Evolutionary conservation across 2,888 invertebrate species (phyloP).

Genomic region (Empis stercorea): DNA sequence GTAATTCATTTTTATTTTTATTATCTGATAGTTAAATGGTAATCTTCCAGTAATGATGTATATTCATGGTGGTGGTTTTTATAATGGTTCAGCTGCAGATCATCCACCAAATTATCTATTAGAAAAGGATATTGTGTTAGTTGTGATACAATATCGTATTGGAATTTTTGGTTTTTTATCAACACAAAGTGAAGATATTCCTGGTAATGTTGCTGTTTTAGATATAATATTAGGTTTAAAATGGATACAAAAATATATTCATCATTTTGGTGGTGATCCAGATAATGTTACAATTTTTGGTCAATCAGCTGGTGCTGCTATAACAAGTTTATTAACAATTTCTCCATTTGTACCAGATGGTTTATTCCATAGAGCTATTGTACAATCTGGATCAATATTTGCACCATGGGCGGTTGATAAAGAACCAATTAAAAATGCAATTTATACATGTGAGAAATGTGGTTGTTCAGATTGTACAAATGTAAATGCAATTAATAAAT

Average conservation of each 20-base stretch:
- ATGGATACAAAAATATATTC: conserved; percentile 41
- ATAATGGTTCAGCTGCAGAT: conserved; percentile 28
- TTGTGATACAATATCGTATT: conserved; percentile 39
- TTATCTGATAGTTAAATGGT: conserved; percentile 20
- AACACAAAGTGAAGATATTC: conserved; percentile 35
- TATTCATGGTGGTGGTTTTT: conserved; percentile 36
- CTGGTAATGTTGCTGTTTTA: conserved; percentile 42
- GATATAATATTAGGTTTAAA: conserved; percentile 39
- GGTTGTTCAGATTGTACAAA: conserved; percentile 20
- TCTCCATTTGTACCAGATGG: conserved; percentile 30
- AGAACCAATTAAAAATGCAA: conserved; percentile 27
- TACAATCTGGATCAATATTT: conserved; percentile 41
- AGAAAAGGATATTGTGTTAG: conserved; percentile 39
- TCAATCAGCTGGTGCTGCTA: conserved; percentile 41
- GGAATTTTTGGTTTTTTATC: conserved; percentile 41
- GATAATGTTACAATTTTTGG: conserved; percentile 39
- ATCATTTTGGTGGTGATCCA: conserved; percentile 40
- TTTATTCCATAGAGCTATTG: conserved; percentile 38
- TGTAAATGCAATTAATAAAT: conserved; percentile 18
- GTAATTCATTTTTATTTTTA: too few species aligned
- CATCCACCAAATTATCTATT: conserved; percentile 11
- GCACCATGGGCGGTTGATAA: conserved; percentile 38
- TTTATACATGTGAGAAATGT: conserved; percentile 23
- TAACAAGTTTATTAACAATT: conserved; percentile 35
- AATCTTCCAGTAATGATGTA: conserved; percentile 36